Evolutionary conservation across 2,797 vertebrate genomes (phyloP).

Genomic region (Melanotaenia boesemani): DNA sequence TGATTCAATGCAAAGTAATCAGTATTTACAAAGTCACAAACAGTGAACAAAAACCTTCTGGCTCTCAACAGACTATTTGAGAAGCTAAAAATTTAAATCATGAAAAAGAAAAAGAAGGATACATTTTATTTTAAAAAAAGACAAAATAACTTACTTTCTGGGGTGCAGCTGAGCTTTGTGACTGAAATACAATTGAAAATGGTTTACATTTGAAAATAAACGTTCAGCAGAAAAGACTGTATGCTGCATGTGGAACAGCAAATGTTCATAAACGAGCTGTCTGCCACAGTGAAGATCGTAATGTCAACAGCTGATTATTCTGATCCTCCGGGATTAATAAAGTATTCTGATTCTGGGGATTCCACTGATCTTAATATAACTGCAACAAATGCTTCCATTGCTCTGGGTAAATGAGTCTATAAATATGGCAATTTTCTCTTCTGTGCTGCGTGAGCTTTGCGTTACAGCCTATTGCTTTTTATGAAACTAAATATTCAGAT

Average conservation of each 20-base stretch:
- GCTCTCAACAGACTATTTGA: not conserved
- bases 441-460: not conserved
- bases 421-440: not conserved
- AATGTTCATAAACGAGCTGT: not conserved
- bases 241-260: conserved; percentile 18
- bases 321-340: too few species aligned
- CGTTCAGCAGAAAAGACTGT: conserved; percentile 35
- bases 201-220: conserved; percentile 65
- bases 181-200: conserved; percentile 85
- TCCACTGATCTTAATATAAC: not conserved
- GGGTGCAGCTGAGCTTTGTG: conserved; percentile 78
- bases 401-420: not conserved
- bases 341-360: too few species aligned
- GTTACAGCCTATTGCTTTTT: not conserved
- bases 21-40: conserved; percentile 23
- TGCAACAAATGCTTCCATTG: not conserved
- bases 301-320: conserved; percentile 6
- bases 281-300: not conserved
- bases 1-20: conserved; percentile 7
- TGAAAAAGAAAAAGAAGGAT: not conserved
- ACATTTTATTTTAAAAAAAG: conserved; percentile 28
- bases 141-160: conserved; percentile 81
- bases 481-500: not conserved
- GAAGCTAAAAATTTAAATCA: not conserved
- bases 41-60: conserved; percentile 14